Percentiles rank a stretch among this genome's conserved stretches.
These are phyloP conservation scores for Drosophila nigrodunni DNA, from an alignment of 1,140 invertebrate species.

Conservation along the genomic window DNA sequence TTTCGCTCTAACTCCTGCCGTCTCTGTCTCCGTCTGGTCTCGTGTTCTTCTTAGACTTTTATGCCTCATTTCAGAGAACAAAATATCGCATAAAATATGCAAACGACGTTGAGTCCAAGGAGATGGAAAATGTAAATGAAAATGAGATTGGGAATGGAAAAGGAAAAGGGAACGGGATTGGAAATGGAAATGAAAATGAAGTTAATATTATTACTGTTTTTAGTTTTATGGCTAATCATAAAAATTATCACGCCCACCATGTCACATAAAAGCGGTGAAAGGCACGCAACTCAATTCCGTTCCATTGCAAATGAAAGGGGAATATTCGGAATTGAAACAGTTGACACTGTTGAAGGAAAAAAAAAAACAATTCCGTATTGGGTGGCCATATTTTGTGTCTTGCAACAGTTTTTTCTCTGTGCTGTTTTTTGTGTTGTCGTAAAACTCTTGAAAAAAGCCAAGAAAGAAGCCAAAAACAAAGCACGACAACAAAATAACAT, in stretches of 20 bases:
- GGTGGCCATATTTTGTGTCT: slow-evolving; percentile 21
- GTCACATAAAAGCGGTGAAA: slow-evolving; percentile 52
- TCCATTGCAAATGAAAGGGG: not conserved
- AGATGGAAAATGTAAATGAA: slow-evolving; percentile 22
- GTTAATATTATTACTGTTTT: slow-evolving; percentile 83
- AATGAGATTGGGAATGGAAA: not conserved
- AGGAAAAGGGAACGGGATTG: slow-evolving; percentile 9
- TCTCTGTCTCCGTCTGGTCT: not conserved
- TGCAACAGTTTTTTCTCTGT: not conserved
- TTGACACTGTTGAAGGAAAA: not conserved
- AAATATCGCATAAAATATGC: slow-evolving; percentile 67
- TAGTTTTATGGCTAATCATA: slow-evolving; percentile 82
- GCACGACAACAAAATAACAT: slow-evolving; percentile 9
- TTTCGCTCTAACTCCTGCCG: not conserved
- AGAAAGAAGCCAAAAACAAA: not conserved
- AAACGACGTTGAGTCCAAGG: slow-evolving; percentile 43
- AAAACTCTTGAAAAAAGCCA: slow-evolving; percentile 5
- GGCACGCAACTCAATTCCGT: slow-evolving; percentile 25
- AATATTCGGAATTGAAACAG: not conserved
- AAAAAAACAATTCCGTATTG: not conserved
- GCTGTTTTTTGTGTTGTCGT: slow-evolving; percentile 23
- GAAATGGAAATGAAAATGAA: slow-evolving; percentile 76
- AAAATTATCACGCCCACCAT: slow-evolving; percentile 82
- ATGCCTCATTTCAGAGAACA: slow-evolving; percentile 49
- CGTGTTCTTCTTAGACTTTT: slow-evolving; percentile 27